phyloP scores from a whole-genome alignment of 2,888 invertebrate genomes.

The Mesoligia furuncula region DNA sequence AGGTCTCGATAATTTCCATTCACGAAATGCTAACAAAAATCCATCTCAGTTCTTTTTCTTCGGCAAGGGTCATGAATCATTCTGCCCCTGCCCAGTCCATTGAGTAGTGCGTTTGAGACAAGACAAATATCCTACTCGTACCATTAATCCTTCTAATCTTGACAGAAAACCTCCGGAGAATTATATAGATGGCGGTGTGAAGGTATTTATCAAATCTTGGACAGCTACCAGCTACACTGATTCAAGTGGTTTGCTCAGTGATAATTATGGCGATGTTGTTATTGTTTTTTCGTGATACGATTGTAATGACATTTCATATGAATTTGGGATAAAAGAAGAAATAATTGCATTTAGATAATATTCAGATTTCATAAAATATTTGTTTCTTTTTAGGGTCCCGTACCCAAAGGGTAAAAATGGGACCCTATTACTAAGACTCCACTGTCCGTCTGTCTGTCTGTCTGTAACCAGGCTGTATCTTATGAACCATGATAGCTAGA shows the following conservation, averaged over 20 bases:
- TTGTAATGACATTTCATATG: not conserved
- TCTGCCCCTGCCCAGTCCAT: conserved; percentile 63
- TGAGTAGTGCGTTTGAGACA: conserved; percentile 74
- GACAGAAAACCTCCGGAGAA: conserved; percentile 81
- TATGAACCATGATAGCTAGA: too few species aligned
- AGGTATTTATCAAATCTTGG: conserved; percentile 70
- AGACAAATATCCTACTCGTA: conserved; percentile 81
- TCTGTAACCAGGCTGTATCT: too few species aligned
- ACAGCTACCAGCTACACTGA: conserved; percentile 50
- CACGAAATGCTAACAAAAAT: conserved; percentile 51
- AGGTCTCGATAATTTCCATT: conserved; percentile 56
- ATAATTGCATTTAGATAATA: not conserved
- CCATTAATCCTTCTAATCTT: conserved; percentile 87
- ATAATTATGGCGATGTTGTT: conserved; percentile 55
- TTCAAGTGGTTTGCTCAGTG: conserved; percentile 57
- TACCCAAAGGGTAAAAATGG: too few species aligned
- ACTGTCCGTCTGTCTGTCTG: too few species aligned
- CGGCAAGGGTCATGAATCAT: conserved; percentile 65
- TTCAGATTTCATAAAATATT: not conserved
- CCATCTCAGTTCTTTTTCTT: conserved; percentile 58
- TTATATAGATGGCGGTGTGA: conserved; percentile 63
- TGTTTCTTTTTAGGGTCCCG: too few species aligned
- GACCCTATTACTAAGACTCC: too few species aligned
- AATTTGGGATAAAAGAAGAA: not conserved
- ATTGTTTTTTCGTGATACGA: conserved; percentile 25